Percentiles rank a stretch among this genome's conserved stretches.
These are phyloP conservation scores for Corydoras sp. DNA, from an alignment of 2,113 vertebrate genomes.

Conservation along the genomic window DNA sequence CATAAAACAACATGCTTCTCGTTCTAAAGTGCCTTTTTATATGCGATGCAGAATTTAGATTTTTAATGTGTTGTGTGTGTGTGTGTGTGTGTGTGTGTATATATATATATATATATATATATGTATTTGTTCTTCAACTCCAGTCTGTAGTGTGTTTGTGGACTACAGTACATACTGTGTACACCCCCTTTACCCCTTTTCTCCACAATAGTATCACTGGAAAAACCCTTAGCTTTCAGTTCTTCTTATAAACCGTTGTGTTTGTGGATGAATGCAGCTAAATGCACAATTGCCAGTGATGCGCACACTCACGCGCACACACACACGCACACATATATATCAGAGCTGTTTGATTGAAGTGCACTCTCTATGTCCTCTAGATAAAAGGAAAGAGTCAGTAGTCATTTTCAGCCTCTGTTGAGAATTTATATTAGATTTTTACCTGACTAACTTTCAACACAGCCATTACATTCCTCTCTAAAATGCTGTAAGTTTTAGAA, in stretches of 20 bases:
- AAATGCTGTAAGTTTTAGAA: not conserved
- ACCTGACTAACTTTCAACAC: not conserved
- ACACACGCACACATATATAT: not conserved
- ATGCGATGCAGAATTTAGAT: not conserved
- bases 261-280: slow-evolving; percentile 4
- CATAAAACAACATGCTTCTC: slow-evolving; percentile 40
- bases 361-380: not conserved
- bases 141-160: too few relatives aligned
- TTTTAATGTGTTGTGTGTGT: too few relatives aligned
- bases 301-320: not conserved
- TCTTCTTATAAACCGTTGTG: not conserved
- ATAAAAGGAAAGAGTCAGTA: not conserved
- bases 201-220: too few relatives aligned
- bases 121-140: too few relatives aligned
- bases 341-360: not conserved
- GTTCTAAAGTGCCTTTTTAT: slow-evolving; percentile 20
- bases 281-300: not conserved
- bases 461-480: not conserved
- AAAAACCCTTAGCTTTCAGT: too few relatives aligned
- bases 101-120: too few relatives aligned
- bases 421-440: slow-evolving; percentile 1
- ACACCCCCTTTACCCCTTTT: too few relatives aligned
- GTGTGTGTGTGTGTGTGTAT: too few relatives aligned
- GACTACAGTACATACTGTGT: too few relatives aligned
- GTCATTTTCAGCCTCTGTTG: not conserved